Evolutionary conservation across 2,797 vertebrate genomes (phyloP).

Genomic region (Cheirogaleus major): DNA sequence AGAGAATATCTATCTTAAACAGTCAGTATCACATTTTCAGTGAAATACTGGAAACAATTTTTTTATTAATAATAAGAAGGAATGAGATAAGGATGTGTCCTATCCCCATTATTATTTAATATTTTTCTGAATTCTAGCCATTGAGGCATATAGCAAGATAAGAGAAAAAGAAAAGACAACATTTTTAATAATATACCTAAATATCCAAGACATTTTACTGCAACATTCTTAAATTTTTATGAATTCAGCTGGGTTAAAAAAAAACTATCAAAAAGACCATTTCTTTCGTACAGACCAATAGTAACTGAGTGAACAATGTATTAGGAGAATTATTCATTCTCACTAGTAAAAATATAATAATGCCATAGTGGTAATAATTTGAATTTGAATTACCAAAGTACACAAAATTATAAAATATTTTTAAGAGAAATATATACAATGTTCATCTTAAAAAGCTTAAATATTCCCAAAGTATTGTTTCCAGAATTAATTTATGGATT

Average conservation of each 20-base stretch:
- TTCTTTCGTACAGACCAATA: background rate
- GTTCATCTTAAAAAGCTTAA: background rate
- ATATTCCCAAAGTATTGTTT: background rate
- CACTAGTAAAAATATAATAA: background rate
- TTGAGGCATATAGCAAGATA: background rate
- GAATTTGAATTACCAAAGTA: background rate
- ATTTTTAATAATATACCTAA: background rate
- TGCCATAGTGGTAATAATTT: background rate
- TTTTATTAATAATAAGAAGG: background rate
- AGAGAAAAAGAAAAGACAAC: background rate
- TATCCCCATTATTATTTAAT: background rate
- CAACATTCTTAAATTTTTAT: background rate
- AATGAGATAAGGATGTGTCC: background rate
- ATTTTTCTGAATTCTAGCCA: conserved; percentile 17
- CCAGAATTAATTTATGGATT: background rate
- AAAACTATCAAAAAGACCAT: background rate
- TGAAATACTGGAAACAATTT: background rate
- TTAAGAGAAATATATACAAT: background rate
- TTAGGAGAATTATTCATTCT: background rate
- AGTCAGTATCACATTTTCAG: background rate
- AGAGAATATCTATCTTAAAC: background rate
- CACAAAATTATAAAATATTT: background rate
- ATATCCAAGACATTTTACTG: background rate
- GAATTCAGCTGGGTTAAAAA: background rate
- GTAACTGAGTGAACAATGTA: background rate